Evolutionary conservation across 2,113 vertebrate genomes (phyloP), one percentile per base, ranked within the genome.

Genomic region (Cichladusa arquata): DNA sequence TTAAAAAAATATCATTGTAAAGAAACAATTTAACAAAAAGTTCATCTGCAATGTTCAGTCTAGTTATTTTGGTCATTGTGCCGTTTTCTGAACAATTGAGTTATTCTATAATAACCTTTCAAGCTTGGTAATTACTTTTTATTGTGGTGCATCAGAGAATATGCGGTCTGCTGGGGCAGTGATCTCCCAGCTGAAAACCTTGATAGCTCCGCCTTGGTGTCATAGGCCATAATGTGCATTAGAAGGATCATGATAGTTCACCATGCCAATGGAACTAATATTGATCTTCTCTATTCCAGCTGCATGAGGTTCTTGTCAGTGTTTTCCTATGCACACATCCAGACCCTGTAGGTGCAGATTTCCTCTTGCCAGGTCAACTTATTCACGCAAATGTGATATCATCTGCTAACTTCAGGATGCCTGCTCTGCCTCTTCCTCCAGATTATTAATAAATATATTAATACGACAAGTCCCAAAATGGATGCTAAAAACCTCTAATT

Each of bases 311-410:
- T 54, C 19, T 22, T 34, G 11, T 74, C 40, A 38, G 20, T 26
- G 7, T 3, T 34, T 65, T 76, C 40, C 3, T 83, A 22, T 28
- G n/a, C 45, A 25, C 3, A 45, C 22, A 60, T 4, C 9, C 23
- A 42, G 5, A 36, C 3, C 12, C 18, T 80, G 12, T 10, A 44
- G 5, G 17, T 9, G 8, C 5, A 70, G 25, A 44, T 8, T 16
- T 83, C 60, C 10, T 33, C 44, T 50, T 48, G 15, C 5, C 2
- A 5, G 7, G 12, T 53, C 1, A 3, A 5, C 24, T n/a, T 6
- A 9, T n/a, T 57, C 42, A n/a, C 1, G 0, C 5, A 31, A 9
- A 38, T 0, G 1, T 58, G 6, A 4, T 50, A 33, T 40, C 9
- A 33, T 23, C 28, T 64, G 18, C 4, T 76, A 33, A n/a, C 11